phyloP scores from a whole-genome alignment of 2,113 vertebrate genomes.

The Ivindomyrus marchei region DNA sequence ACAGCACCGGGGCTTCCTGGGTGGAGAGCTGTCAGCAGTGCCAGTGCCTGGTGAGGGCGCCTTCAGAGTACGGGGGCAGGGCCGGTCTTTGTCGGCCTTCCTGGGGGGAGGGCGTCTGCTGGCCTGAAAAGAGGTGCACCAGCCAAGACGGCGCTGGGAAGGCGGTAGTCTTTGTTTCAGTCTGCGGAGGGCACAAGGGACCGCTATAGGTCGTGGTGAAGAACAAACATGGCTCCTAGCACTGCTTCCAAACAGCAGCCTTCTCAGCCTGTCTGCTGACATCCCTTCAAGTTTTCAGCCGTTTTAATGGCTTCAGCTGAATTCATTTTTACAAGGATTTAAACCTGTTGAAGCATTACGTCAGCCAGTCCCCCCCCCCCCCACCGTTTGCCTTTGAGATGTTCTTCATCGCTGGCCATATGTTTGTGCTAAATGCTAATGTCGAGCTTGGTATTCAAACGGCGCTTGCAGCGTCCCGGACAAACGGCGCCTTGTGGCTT shows the following conservation, averaged over 20 bases:
- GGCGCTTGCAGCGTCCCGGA: neutral
- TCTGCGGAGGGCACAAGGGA: neutral
- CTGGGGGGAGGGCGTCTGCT: neutral
- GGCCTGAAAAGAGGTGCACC: neutral
- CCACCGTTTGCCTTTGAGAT: neutral
- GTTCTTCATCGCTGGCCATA: neutral
- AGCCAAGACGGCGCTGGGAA: neutral
- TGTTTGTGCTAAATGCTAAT: slow-evolving; percentile 14
- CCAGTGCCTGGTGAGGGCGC: slow-evolving; percentile 81
- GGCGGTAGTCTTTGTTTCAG: neutral
- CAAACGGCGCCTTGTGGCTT: neutral
- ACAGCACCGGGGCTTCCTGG: slow-evolving; percentile 92
- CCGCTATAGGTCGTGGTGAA: no score
- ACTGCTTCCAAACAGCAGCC: neutral
- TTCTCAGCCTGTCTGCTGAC: neutral
- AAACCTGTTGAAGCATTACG: neutral
- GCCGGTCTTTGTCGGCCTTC: neutral
- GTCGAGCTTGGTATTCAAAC: slow-evolving; percentile 5
- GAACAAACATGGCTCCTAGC: neutral
- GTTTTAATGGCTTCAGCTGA: slow-evolving; percentile 22
- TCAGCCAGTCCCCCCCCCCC: neutral
- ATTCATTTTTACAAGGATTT: slow-evolving; percentile 15
- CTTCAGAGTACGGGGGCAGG: neutral
- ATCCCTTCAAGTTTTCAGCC: slow-evolving; percentile 9
- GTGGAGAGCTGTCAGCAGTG: slow-evolving; percentile 93